These are phyloP conservation scores for Gymnosoma rotundatum DNA, from an alignment of 2,888 invertebrate species.

Conservation along the genomic window DNA sequence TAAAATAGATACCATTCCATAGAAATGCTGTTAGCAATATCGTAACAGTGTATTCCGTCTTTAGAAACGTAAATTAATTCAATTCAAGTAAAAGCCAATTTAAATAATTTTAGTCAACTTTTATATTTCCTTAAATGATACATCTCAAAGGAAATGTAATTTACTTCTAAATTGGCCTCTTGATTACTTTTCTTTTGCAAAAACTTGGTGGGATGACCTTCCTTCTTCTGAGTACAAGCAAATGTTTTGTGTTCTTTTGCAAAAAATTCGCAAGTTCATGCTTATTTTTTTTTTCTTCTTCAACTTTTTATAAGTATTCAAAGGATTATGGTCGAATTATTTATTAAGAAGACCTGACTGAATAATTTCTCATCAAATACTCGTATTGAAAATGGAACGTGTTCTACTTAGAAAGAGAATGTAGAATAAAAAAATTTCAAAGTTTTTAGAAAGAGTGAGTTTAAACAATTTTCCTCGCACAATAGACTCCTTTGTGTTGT, in stretches of 20 bases:
- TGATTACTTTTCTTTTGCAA: not conserved
- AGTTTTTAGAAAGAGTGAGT: slow-evolving; percentile 9
- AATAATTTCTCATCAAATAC: slow-evolving; percentile 45
- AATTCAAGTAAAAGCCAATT: too few relatives aligned
- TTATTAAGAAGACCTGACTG: slow-evolving; percentile 27
- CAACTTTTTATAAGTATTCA: slow-evolving; percentile 15
- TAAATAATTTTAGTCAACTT: too few relatives aligned
- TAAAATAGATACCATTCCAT: too few relatives aligned
- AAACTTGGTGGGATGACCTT: not conserved
- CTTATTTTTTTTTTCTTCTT: not conserved
- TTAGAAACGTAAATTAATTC: too few relatives aligned
- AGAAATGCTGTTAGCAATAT: too few relatives aligned
- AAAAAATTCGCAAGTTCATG: slow-evolving; percentile 36
- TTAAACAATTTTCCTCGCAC: slow-evolving; percentile 58
- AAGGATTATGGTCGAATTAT: slow-evolving; percentile 59
- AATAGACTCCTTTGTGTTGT: slow-evolving; percentile 59
- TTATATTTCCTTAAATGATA: too few relatives aligned
- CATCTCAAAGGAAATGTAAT: not conserved
- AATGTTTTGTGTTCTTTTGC: slow-evolving; percentile 1
- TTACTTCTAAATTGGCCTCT: not conserved
- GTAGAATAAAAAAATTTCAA: slow-evolving; percentile 1
- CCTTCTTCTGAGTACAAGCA: not conserved
- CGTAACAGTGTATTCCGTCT: too few relatives aligned
- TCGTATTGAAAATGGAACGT: slow-evolving; percentile 35
- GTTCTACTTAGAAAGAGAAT: slow-evolving; percentile 37